Percentiles rank a stretch among this genome's conserved stretches.
Evolutionary conservation across 2,797 vertebrate species (phyloP).

Genomic region (Smutsia temminckii): DNA sequence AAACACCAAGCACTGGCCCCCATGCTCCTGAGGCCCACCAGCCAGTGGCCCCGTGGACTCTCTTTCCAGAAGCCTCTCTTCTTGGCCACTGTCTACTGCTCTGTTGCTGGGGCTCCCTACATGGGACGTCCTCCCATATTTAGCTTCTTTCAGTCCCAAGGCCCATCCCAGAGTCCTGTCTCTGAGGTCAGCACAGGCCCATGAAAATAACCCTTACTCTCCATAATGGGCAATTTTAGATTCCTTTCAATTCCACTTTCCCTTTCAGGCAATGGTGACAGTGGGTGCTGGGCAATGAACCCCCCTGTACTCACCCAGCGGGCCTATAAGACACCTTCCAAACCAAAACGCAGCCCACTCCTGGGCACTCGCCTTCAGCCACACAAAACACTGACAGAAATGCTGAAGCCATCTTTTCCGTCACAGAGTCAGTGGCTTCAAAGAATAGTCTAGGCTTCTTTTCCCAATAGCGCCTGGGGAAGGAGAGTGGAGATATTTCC

Average conservation of each 20-base stretch:
- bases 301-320: not conserved
- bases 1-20: not conserved
- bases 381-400: not conserved
- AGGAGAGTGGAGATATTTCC: not conserved
- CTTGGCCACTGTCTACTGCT: not conserved
- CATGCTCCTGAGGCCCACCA: fast-evolving
- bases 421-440: not conserved
- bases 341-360: not conserved
- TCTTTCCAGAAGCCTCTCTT: not conserved
- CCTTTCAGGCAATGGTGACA: not conserved
- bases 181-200: not conserved
- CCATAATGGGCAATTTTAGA: not conserved
- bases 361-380: not conserved
- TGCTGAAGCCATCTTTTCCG: not conserved
- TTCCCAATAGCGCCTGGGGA: not conserved
- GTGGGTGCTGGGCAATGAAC: too few relatives aligned
- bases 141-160: not conserved
- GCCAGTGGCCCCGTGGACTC: not conserved
- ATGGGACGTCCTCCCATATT: not conserved
- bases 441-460: not conserved
- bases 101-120: not conserved
- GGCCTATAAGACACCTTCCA: not conserved
- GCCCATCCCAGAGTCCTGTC: not conserved
- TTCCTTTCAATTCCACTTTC: not conserved
- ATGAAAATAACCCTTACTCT: not conserved